Evolutionary conservation across 1,140 invertebrate genomes (phyloP), one percentile per base, ranked within the genome.

Genomic region (Hylyphantes graminicola): DNA sequence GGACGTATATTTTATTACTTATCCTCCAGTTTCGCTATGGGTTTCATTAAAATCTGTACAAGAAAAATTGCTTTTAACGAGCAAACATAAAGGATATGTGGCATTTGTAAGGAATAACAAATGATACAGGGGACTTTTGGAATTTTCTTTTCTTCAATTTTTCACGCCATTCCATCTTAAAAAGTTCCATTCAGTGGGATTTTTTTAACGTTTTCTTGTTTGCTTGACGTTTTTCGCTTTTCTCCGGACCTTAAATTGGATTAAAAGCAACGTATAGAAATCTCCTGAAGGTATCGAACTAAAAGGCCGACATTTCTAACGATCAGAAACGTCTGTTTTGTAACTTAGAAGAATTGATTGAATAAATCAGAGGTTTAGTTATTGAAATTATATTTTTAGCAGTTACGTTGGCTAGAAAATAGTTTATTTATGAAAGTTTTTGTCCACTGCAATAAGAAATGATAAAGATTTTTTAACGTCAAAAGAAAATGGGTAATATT

Each of bases 321-420:
- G 57, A 74, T 70, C 51, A 74, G 57, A 74, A 74, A 74, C 57
- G 72, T 74, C 72, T 74, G 72, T 57, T 74, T 74, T 74, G 72
- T 74, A 74, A 74, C 72, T 35, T 53, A 74, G 72, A 57, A 55
- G 54, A 57, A 70, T 35, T 35, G 35, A 35, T 35, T 35, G 35
- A 35, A 35, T 35, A 35, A 35, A 35, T 5, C 35, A 35, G 35
- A 35, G 35, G 35, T 35, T 35, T 35, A 35, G 35, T 35, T 35
- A 35, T 35, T 35, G 35, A 35, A 35, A 35, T 35, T 35, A 35
- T 35, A 35, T 35, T 35, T 35, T 35, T 35, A 35, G 35, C 35
- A 35, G 35, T 35, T 35, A 35, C 35, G 35, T 35, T 35, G 57
- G 6, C 55, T 35, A 74, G 72, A 74, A 35, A 35, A 57, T 57